Conservation (phyloP, 2,797 vertebrate species). For the Stomatorhinus walkeri region DNA sequence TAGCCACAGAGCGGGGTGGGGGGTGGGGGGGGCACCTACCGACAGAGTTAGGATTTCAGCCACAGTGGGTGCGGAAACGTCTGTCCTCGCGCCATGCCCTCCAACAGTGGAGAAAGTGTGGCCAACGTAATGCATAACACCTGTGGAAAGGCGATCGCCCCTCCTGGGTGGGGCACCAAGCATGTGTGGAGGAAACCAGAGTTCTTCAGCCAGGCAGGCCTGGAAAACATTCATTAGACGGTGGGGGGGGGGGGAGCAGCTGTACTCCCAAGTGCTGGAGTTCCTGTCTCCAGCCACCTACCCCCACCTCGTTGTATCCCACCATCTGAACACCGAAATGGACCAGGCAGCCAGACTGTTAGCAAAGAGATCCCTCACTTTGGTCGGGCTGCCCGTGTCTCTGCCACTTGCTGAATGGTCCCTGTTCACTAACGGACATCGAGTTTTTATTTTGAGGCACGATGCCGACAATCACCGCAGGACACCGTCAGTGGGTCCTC, state of each 20-base stretch:
- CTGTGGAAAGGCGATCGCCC: conserved; percentile 53
- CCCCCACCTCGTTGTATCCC: neutral
- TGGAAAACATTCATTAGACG: conserved; percentile 45
- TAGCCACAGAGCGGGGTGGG: neutral
- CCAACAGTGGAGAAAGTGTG: conserved; percentile 37
- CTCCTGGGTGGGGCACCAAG: conserved; percentile 24
- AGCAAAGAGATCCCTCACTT: neutral
- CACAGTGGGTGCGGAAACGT: conserved; percentile 28
- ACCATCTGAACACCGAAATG: neutral
- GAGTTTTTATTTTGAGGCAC: conserved; percentile 1
- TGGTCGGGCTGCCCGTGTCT: neutral
- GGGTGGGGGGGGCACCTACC: conserved; percentile 14
- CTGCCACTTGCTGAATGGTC: neutral
- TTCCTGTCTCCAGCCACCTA: neutral
- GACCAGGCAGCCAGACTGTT: neutral
- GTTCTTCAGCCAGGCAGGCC: conserved; percentile 33
- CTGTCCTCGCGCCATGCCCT: conserved; percentile 29
- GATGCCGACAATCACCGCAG: neutral
- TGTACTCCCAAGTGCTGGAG: neutral
- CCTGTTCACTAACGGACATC: neutral
- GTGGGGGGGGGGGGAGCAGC: neutral
- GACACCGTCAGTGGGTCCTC: neutral
- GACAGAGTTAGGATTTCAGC: conserved; percentile 33
- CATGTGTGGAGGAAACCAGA: conserved; percentile 42
- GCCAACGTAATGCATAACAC: conserved; percentile 56